phyloP scores from a whole-genome alignment of 2,888 invertebrate genomes.

The Aspidapion aeneum region DNA sequence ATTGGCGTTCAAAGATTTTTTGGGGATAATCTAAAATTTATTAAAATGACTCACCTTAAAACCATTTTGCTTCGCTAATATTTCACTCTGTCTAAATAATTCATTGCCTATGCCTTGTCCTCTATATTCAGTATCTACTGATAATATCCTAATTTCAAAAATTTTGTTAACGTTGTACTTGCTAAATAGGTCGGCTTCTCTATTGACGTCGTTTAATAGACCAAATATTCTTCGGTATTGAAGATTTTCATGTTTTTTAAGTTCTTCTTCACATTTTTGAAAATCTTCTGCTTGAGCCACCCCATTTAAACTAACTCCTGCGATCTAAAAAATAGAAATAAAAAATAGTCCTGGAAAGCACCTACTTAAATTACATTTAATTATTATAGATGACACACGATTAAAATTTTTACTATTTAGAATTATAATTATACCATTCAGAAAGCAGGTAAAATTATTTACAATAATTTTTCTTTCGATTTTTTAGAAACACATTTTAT shows the following conservation, averaged over 20 bases:
- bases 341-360: background rate
- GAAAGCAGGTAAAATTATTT: too few relatives aligned
- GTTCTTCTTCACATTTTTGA: constrained; percentile 63
- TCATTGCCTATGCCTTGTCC: constrained; percentile 73
- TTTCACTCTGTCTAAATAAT: constrained; percentile 64
- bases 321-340: constrained; percentile 59
- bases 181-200: constrained; percentile 64
- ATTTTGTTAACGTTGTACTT: constrained; percentile 65
- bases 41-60: constrained; percentile 67
- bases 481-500: too few relatives aligned
- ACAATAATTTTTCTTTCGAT: too few relatives aligned
- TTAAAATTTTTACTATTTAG: too few relatives aligned
- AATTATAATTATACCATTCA: too few relatives aligned
- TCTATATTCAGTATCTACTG: constrained; percentile 67
- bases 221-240: constrained; percentile 78
- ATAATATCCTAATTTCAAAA: constrained; percentile 77
- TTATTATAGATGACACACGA: too few relatives aligned
- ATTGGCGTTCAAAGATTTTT: too few relatives aligned
- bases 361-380: too few relatives aligned
- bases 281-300: constrained; percentile 68
- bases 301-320: constrained; percentile 78
- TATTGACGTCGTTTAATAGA: constrained; percentile 67
- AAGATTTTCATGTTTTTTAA: constrained; percentile 62
- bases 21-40: too few relatives aligned
- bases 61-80: constrained; percentile 60